Evolutionary conservation across 2,888 invertebrate species (phyloP).

Genomic region (Oeneis ivallda): DNA sequence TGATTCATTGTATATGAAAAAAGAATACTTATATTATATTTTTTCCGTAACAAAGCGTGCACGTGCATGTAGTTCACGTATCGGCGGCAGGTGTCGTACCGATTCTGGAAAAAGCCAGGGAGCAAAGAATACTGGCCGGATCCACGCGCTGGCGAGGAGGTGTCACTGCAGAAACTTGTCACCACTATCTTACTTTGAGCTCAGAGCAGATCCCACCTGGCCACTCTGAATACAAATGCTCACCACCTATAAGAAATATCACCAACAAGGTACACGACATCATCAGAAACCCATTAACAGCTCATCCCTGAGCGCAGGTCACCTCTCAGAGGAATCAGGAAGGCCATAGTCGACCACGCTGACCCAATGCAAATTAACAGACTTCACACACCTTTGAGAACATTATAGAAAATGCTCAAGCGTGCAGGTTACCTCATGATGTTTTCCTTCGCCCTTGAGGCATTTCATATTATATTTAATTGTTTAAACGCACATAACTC

Average conservation of each 20-base stretch:
- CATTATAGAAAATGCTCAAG: too few relatives aligned
- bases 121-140: constrained; percentile 69
- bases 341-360: too few relatives aligned
- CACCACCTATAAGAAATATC: constrained; percentile 85
- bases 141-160: constrained; percentile 77
- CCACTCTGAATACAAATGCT: constrained; percentile 86
- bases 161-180: constrained; percentile 87
- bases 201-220: constrained; percentile 84
- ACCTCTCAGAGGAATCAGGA: too few relatives aligned
- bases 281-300: too few relatives aligned
- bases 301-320: too few relatives aligned
- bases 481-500: too few relatives aligned
- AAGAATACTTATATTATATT: too few relatives aligned
- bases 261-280: constrained; percentile 76
- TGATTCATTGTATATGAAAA: not conserved
- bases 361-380: too few relatives aligned
- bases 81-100: constrained; percentile 84
- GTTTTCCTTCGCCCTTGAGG: too few relatives aligned
- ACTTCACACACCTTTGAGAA: too few relatives aligned
- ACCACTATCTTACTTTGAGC: constrained; percentile 85
- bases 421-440: too few relatives aligned
- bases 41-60: constrained; percentile 64
- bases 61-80: constrained; percentile 86
- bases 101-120: constrained; percentile 77
- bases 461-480: too few relatives aligned